These are phyloP conservation scores for Megaceryle torquata DNA, from an alignment of 2,113 vertebrate species.

Conservation along the genomic window DNA sequence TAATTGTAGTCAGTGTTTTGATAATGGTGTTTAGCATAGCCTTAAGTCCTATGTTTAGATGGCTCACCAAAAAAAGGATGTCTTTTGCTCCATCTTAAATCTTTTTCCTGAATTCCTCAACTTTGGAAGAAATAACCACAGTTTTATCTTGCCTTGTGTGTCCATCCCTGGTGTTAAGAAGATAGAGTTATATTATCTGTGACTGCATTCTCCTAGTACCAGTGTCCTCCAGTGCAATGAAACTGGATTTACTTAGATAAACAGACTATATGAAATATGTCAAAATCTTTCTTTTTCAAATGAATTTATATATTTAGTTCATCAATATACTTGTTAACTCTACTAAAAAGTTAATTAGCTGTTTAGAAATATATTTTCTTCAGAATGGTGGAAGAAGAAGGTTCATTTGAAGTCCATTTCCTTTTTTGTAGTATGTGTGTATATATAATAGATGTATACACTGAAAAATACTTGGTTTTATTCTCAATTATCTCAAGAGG, in stretches of 20 bases:
- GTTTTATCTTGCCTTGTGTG: background rate
- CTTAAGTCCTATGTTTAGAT: background rate
- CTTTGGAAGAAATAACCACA: background rate
- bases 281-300: background rate
- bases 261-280: background rate
- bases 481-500: background rate
- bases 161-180: background rate
- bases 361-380: background rate
- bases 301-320: background rate
- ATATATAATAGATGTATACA: background rate
- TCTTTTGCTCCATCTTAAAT: background rate
- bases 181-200: background rate
- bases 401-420: background rate
- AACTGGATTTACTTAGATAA: background rate
- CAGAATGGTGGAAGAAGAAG: background rate
- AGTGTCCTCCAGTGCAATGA: background rate
- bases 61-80: fast-evolving
- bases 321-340: background rate
- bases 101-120: background rate
- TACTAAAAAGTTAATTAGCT: background rate
- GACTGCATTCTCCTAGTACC: background rate
- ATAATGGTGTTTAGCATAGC: background rate
- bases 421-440: background rate
- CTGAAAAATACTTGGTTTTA: background rate
- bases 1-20: background rate